Evolutionary conservation across 2,797 vertebrate genomes (phyloP), one percentile per base, ranked within the genome.

Genomic region (Enteromius fasciolatus): DNA sequence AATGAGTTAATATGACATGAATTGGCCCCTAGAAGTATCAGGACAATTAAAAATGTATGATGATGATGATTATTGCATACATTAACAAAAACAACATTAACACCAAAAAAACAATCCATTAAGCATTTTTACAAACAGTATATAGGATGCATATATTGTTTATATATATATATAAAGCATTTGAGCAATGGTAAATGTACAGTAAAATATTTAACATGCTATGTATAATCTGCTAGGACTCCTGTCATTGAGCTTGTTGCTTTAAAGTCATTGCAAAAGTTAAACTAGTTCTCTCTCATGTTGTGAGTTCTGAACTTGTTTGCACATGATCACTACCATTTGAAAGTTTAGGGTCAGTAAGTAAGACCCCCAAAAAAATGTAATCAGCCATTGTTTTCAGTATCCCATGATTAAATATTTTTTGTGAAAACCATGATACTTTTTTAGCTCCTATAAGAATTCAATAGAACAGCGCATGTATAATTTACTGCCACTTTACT

Each of bases 191-290:
- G n/a, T 25, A 4, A 59, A 59, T 28, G 23, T 25, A 23, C n/a
- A 54, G 18, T 54, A 15, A 20, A 9, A 20, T 54, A 54, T 52
- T 52, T 20, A 52, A 52, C 20, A 6, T 20, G 6, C 7, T 52
- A 54, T 10, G 10, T 54, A 54, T 10, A 10, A 54, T 52, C 1
- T 52, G 20, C 54, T 57, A 57, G 3, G 54, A 5, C 33, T 33
- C 31, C n/a, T 59, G 10, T 59, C n/a, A 2, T 50, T 28, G 7
- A 28, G 18, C 18, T 31, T 33, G 18, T 52, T 33, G 46, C 5
- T 73, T 73, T 52, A 52, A 73, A 33, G 23, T 52, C 44, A 73
- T 31, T 73, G 25, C 25, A 50, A 50, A 73, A 52, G 18, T 73
- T n/a, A 70, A 46, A 7, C 15, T 69, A 44, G 5, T 25, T 69